Evolutionary conservation across 2,888 invertebrate genomes (phyloP).

Genomic region (Embidobia sp.): DNA sequence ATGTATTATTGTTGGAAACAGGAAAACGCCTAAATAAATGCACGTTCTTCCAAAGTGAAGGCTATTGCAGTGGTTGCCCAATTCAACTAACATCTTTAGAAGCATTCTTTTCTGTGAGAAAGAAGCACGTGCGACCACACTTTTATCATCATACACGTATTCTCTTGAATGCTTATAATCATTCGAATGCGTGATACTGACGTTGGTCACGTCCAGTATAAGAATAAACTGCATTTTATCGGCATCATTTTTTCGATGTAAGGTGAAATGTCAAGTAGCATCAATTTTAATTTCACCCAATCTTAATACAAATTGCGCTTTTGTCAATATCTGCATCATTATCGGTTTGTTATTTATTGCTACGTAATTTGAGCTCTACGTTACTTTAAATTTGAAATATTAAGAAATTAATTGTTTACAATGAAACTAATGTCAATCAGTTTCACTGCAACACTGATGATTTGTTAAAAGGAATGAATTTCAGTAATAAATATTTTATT

Average conservation of each 20-base stretch:
- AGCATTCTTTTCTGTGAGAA: conserved; percentile 50
- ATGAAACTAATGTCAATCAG: too few species aligned
- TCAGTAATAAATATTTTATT: too few species aligned
- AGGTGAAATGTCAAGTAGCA: conserved; percentile 42
- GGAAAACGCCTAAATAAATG: conserved; percentile 55
- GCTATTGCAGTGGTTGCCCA: conserved; percentile 50
- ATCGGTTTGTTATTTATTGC: neutral
- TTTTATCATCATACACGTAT: conserved; percentile 35
- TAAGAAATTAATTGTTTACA: too few species aligned
- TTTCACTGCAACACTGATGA: too few species aligned
- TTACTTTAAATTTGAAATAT: too few species aligned
- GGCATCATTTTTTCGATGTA: neutral
- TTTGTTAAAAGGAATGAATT: too few species aligned
- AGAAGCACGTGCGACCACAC: conserved; percentile 62
- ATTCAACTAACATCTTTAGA: conserved; percentile 27
- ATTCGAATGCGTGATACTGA: conserved; percentile 10
- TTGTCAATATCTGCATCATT: neutral
- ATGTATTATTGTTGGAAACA: conserved; percentile 83
- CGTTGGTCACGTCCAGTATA: conserved; percentile 2
- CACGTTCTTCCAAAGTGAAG: conserved; percentile 40
- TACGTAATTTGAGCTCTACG: too few species aligned
- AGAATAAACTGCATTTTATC: conserved; percentile 37
- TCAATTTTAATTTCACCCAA: conserved; percentile 22
- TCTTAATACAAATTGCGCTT: conserved; percentile 21
- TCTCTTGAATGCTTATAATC: conserved; percentile 43